Base-by-base conservation (phyloP, 1,140 invertebrate species). In the Papilio polytes region DNA sequence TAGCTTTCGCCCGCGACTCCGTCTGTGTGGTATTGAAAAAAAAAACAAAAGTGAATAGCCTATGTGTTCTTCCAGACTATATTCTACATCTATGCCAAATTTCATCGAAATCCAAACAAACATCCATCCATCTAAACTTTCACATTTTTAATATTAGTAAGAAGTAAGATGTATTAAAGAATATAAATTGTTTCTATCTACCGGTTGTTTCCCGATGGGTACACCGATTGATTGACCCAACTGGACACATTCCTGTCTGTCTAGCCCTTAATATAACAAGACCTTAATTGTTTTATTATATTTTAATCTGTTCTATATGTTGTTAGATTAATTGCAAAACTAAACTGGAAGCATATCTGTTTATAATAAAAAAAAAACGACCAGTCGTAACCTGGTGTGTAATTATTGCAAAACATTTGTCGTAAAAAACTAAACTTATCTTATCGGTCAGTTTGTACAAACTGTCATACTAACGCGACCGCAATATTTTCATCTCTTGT, bases 401-500 rank as follows among this genome's bases (percentile, higher is more conserved):
- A 78, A 78, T 78, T 18, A 18, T 78, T 78, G 77, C 77, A 31
- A 78, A 78, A 78, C 46, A 44, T 26, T 77, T 77, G 56, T 78
- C 36, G 18, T 78, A 78, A 78, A 63, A 56, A n/a, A 59, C 53
- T 59, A 78, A 66, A 78, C 18, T 78, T 66, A 78, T 78, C 77
- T 78, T 78, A 78, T 78, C 77, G 76, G 53, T 31, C 76, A 63
- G 31, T 59, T 20, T 63, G 53, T 78, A 36, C 77, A 44, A 66
- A 78, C 77, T 78, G 18, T 36, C 31, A 36, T 36, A 36, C 15
- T 53, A 46, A 15, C 51, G 76, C 36, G 77, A 78, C 77, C 77
- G 77, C 46, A 63, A 78, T 78, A 66, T 66, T 46, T 63, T 78
- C 77, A 78, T 78, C 77, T 78, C 20, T 63, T 78, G 77, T 78